Evolutionary conservation across 2,797 vertebrate genomes (phyloP), one percentile per base, ranked within the genome.

Genomic region (Mormyrus proboscirostris): DNA sequence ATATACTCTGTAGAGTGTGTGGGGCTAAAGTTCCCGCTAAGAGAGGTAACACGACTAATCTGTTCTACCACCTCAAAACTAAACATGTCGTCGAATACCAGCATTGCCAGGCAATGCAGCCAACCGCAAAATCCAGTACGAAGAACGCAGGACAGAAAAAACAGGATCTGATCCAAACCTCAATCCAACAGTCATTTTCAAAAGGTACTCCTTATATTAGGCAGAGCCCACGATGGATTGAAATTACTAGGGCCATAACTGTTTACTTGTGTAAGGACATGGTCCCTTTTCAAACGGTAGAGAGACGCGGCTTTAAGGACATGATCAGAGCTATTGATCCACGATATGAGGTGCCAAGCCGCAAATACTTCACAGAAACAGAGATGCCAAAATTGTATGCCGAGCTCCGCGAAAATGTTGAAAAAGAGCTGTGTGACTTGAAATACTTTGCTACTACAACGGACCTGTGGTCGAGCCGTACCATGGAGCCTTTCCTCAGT

Each of bases 21-120:
- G 4, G 86, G 16, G 25, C 29, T 10, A 88, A 53, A 88, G 86
- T 88, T 53, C 19, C 65, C 44, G 86, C 55, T 41, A 88, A 14
- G 33, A 9, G 33, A 41, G 29, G 55, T 88, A 88, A 62, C 50
- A 88, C 59, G 49, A 73, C 38, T n/a, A 76, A 88, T 73, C 59
- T 88, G 44, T 88, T 88, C 65, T 88, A 79, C 76, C 88, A 53
- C 22, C 62, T 88, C 44, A 88, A 88, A 88, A 51, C 41, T 73
- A 88, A 88, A 88, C 65, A 88, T 16, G 88, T 38, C 50, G 22
- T 88, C 41, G 86, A 88, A 88, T 62, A 88, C 44, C 53, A 88
- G 69, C 38, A 88, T 47, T 69, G 87, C 87, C 44, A 88, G 14
- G 73, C 38, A 88, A 88, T n/a, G 49, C 49, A 7, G 51, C 65